Base-by-base conservation (phyloP, 2,797 vertebrate genomes). In the Triplophysa bombifrons region DNA sequence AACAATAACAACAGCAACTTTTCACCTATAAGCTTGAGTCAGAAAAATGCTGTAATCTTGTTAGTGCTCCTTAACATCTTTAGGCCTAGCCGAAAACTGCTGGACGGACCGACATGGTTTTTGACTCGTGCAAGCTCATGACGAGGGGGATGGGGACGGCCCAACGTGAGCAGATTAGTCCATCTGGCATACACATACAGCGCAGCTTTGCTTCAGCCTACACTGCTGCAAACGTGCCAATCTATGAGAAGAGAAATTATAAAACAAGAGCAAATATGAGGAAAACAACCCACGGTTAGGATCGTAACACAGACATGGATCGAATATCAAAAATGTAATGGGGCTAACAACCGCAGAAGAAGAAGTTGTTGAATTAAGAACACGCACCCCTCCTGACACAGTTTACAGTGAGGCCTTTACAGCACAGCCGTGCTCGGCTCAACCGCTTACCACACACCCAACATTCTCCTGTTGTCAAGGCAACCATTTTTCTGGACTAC, bases 401-500 rank as follows among this genome's bases (percentile, higher is more conserved):
- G 88, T 92, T 90, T 87, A 85, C 88, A 86, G 90, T 85, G 84
- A 86, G 88, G 89, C 86, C 92, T 91, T 89, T 89, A 91, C 89
- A 78, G 88, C 88, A 84, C 85, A 87, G 87, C 87, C 87, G 84
- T 82, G 89, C 86, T 86, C 56, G 74, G 60, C 89, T 88, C 86
- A 53, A 60, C 66, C 58, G 56, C 82, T 80, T 85, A 84, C 74
- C 84, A 87, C 85, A 87, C 90, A 88, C 88, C 73, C 80, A 87
- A 88, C 90, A 83, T 85, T 89, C 87, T 88, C 88, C 89, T 92
- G 93, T 94, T 93, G 93, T 93, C 94, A 94, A 92, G 92, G 92
- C 92, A 94, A 94, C 93, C 87, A 85, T 88, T 89, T 87, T 87
- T 91, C 85, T 84, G 83, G 86, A 89, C 75, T 14, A 61, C 16